These are phyloP conservation scores for Bombus turneri DNA, from an alignment of 1,140 invertebrate species.

Conservation along the genomic window DNA sequence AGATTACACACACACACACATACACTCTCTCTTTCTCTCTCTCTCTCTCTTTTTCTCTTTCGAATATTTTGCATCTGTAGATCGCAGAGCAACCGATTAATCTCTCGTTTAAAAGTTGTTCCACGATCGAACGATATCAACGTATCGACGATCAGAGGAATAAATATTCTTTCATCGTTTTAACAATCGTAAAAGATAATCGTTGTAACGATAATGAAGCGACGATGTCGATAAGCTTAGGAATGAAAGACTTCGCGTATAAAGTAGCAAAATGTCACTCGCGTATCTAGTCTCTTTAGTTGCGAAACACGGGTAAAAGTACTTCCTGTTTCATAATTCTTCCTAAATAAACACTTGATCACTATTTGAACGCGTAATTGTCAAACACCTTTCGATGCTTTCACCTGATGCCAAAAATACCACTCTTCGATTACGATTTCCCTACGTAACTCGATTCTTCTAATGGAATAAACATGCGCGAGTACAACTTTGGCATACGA, in stretches of 20 bases:
- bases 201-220: too few species aligned
- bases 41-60: background rate
- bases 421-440: background rate
- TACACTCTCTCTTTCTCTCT: background rate
- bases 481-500: background rate
- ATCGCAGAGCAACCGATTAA: too few species aligned
- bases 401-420: background rate
- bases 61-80: background rate
- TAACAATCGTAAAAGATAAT: too few species aligned
- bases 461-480: background rate
- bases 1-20: slow-evolving; percentile 58
- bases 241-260: background rate
- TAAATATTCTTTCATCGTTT: too few species aligned
- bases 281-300: slow-evolving; percentile 4
- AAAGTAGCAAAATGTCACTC: slow-evolving; percentile 12
- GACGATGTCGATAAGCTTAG: too few species aligned
- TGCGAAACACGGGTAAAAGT: slow-evolving; percentile 30
- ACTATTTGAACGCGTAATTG: background rate
- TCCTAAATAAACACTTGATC: slow-evolving; percentile 20
- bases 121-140: too few species aligned
- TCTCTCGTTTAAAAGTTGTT: too few species aligned
- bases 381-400: slow-evolving; percentile 4
- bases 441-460: too few species aligned
- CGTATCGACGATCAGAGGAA: too few species aligned
- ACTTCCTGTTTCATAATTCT: slow-evolving; percentile 35